Base-by-base conservation (phyloP, 35 echinoderm and acorn worm genomes). In the Diadema setosum region DNA sequence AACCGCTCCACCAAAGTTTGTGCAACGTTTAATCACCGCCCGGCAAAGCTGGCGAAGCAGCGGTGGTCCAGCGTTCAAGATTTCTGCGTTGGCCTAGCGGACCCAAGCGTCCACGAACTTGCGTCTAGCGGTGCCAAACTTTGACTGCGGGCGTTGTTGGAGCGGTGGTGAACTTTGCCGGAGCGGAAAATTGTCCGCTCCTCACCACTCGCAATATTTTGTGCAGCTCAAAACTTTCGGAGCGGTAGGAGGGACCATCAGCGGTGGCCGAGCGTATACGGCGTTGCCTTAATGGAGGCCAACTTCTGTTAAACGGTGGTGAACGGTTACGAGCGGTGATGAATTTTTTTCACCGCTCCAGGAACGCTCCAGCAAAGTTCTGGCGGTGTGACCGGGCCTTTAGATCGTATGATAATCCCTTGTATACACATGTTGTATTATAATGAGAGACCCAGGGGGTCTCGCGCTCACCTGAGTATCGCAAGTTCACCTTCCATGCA, bases 181-280 rank as follows among this genome's bases (percentile, higher is more conserved):
- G 61, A 65, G 61, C 61, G 61, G 61, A 65, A 65, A 65, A 65
- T 65, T 65, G 61, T 33, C 61, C 61, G 25, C 61, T 65, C 61
- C 61, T 65, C 61, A 65, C 61, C 61, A 33, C 61, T 65, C 61
- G 61, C 61, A 65, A 65, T 65, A 65, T 65, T 65, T 65, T 65
- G 61, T 65, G 61, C 61, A 65, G 61, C 61, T 65, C 61, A 65
- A 65, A 65, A 32, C 61, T 65, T 65, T 65, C 61, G 61, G 61
- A 65, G 60, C 60, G 60, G 60, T 65, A 65, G 60, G 60, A 32
- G 61, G 25, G 61, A 65, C 25, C 27, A 65, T 65, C 61, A 65
- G 61, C 61, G 61, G 25, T 65, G 61, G 61, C 61, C 61, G 61
- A 65, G 61, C 61, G 61, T 65, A 0, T 65, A 65, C 61, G 61